Percentiles rank a stretch among this genome's conserved stretches.
These are phyloP conservation scores for Leptodactylus fallax DNA, from an alignment of 2,797 vertebrate species.

Conservation along the genomic window DNA sequence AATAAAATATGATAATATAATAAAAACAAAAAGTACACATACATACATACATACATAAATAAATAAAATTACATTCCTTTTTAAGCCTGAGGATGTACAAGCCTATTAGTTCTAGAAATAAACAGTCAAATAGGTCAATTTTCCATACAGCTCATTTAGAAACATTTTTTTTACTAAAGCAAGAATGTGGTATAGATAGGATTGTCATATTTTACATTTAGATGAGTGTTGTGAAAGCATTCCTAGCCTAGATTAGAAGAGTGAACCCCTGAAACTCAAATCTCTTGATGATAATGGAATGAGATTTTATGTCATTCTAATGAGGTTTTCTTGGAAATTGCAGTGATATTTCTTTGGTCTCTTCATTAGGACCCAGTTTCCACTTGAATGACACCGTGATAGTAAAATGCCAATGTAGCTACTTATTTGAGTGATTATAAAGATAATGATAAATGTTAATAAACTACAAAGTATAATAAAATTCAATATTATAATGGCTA, in stretches of 20 bases:
- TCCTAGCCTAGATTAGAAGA: background rate
- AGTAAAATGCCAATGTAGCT: background rate
- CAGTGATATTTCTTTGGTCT: background rate
- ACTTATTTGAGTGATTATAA: slow-evolving; percentile 8
- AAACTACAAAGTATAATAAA: background rate
- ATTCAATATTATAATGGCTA: background rate
- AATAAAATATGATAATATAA: background rate
- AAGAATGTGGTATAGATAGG: background rate
- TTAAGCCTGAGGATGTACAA: background rate
- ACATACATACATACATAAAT: background rate
- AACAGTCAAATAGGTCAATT: background rate
- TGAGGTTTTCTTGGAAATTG: slow-evolving; percentile 20
- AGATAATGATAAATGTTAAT: background rate
- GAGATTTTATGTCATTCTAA: slow-evolving; percentile 15
- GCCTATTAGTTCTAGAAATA: background rate
- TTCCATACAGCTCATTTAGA: background rate
- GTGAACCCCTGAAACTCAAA: background rate
- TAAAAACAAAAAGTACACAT: too few relatives aligned
- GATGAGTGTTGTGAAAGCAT: background rate
- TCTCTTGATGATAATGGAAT: slow-evolving; percentile 28
- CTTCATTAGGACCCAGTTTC: slow-evolving; percentile 19
- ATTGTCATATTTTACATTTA: background rate
- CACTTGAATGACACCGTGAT: background rate
- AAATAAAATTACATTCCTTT: background rate
- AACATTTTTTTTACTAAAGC: background rate